These are phyloP conservation scores for Sebastes fasciatus DNA, from an alignment of 2,113 vertebrate species.

Conservation along the genomic window DNA sequence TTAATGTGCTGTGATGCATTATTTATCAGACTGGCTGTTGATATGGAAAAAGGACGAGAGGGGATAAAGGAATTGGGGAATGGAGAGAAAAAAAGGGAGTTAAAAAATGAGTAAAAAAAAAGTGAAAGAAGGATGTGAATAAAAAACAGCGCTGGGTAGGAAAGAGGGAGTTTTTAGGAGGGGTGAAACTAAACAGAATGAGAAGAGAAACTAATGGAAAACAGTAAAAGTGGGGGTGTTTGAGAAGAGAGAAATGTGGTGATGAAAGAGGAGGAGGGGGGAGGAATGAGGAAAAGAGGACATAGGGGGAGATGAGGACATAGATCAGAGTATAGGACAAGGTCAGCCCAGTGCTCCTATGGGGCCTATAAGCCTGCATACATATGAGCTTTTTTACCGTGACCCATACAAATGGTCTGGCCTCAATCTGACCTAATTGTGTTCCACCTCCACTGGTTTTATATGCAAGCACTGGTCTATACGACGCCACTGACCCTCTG, in stretches of 20 bases:
- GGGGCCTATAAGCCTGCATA: slow-evolving; percentile 75
- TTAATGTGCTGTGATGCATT: slow-evolving; percentile 85
- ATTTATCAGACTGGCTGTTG: slow-evolving; percentile 84
- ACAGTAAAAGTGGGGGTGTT: slow-evolving; percentile 16
- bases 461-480: slow-evolving; percentile 45
- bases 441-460: slow-evolving; percentile 63
- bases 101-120: slow-evolving; percentile 57
- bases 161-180: slow-evolving; percentile 15
- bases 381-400: slow-evolving; percentile 78
- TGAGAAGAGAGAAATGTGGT: slow-evolving; percentile 54
- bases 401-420: slow-evolving; percentile 77
- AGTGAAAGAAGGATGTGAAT: slow-evolving; percentile 24
- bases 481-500: slow-evolving; percentile 11
- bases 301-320: slow-evolving; percentile 72
- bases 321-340: slow-evolving; percentile 79
- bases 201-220: slow-evolving; percentile 39
- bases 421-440: slow-evolving; percentile 78
- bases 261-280: slow-evolving; percentile 48
- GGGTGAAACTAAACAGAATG: slow-evolving; percentile 13
- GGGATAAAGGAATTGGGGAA: slow-evolving; percentile 55
- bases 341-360: slow-evolving; percentile 73
- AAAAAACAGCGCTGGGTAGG: slow-evolving; percentile 7
- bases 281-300: slow-evolving; percentile 62
- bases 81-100: slow-evolving; percentile 32
- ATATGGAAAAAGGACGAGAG: slow-evolving; percentile 72